A percentile compares a stretch with the other conserved stretches of the same genome.
Evolutionary conservation across 2,113 vertebrate species (phyloP).

Genomic region (Esox niger): DNA sequence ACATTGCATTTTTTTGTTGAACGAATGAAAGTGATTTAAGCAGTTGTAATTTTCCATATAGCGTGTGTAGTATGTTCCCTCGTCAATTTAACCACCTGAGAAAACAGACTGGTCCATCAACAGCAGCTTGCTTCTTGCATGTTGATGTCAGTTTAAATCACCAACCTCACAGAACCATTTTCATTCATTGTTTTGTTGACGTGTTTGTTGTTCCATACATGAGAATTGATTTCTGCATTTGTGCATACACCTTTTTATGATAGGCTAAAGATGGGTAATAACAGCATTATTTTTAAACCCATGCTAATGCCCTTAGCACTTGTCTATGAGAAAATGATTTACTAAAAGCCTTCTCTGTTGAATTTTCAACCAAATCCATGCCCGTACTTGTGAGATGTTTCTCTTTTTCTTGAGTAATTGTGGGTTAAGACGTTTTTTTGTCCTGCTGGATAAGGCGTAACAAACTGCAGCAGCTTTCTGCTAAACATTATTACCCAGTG

Average conservation of each 20-base stretch:
- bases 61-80: neutral
- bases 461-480: slow-evolving; percentile 21
- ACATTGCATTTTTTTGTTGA: slow-evolving; percentile 27
- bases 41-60: slow-evolving; percentile 1
- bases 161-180: slow-evolving; percentile 4
- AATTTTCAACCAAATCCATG: neutral
- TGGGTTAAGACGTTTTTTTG: neutral
- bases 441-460: slow-evolving; percentile 3
- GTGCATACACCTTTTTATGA: neutral
- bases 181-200: slow-evolving; percentile 4
- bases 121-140: slow-evolving; percentile 2
- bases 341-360: neutral
- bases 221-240: neutral
- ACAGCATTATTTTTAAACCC: slow-evolving; percentile 10
- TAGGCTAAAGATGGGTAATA: slow-evolving; percentile 3
- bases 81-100: neutral
- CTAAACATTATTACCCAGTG: slow-evolving; percentile 1
- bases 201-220: slow-evolving; percentile 5
- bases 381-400: neutral
- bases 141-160: slow-evolving; percentile 12
- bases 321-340: neutral
- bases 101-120: neutral
- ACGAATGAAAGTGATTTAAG: slow-evolving; percentile 20
- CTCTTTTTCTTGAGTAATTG: neutral
- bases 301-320: neutral